Evolutionary conservation across 2,888 invertebrate genomes (phyloP).

Genomic region (Phytoseiulus persimilis): DNA sequence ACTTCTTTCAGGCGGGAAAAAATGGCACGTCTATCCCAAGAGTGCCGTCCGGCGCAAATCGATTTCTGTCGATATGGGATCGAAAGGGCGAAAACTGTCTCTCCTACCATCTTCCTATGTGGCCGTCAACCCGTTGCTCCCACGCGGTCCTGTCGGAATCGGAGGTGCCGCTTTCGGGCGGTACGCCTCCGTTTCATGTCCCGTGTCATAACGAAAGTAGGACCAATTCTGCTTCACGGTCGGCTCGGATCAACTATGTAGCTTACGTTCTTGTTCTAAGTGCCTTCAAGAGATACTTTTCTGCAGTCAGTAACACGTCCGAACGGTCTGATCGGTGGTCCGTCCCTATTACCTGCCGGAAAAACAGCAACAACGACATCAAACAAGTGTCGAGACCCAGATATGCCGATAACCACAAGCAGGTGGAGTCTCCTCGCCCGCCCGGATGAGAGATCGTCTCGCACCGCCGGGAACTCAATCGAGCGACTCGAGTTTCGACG

Average conservation of each 20-base stretch:
- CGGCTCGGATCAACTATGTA: background rate
- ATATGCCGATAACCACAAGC: too few relatives aligned
- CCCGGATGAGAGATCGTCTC: background rate
- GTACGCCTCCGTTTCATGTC: background rate
- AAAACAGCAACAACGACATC: background rate
- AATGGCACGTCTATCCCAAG: conserved; percentile 31
- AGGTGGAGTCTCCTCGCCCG: background rate
- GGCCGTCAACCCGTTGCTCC: conserved; percentile 33
- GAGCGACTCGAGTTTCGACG: background rate
- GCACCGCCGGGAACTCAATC: background rate
- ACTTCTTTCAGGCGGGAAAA: background rate
- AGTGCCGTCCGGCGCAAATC: conserved; percentile 25
- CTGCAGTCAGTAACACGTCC: background rate
- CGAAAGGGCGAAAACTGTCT: background rate
- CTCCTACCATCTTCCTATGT: conserved; percentile 28
- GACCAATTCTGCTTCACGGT: background rate
- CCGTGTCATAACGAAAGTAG: background rate
- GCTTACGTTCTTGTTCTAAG: background rate
- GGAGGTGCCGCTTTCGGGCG: conserved; percentile 22
- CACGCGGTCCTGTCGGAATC: conserved; percentile 6
- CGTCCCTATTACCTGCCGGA: background rate
- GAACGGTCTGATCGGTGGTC: background rate
- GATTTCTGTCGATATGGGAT: conserved; percentile 10
- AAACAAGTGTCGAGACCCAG: background rate
- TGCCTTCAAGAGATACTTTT: background rate